Evolutionary conservation across 2,888 invertebrate species (phyloP), one percentile per base, ranked within the genome.

Genomic region (Morpho achilles): DNA sequence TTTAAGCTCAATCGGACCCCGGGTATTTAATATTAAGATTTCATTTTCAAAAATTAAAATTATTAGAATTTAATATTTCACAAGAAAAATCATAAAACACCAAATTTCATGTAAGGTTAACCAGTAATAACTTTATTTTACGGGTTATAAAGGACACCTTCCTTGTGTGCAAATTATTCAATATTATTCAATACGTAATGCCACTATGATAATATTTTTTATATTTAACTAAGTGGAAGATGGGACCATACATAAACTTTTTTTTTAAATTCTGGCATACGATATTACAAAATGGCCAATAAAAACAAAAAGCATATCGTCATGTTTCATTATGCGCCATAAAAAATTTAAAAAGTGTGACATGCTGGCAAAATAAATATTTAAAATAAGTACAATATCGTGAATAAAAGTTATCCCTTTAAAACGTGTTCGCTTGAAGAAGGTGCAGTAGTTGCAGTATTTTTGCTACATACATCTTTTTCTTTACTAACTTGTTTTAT

Each of bases 301-400:
- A 51, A 51, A 41, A 45, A 43, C 41, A 40, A 47, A 49, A 23
- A 44, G 32, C 32, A 42, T 49, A 7, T 16, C 10, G 1, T 45
- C 22, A 45, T 50, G 22, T 50, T 43, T 53, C 32, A 45, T 47
- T 39, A 56, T 39, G 8, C n/a, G 8, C 5, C 22, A 32, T 32
- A 32, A 32, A 32, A 32, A 32, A 32, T 32, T 32, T 32, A 32
- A 32, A 32, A 3, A 32, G 32, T 32, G 10, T 48, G 43, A 32
- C 48, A 42, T 49, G 49, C 55, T 54, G 54, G 7, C 47, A 7
- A 8, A 23, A 55, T 55, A 49, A 55, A 49, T 8, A 49, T 43
- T 55, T 44, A 8, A 23, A 43, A 55, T 43, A 49, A 43, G 43
- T 49, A 16, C 49, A 49, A 48, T 55, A 55, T 16, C 39, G 39